These are phyloP conservation scores for Coryphaenoides rupestris DNA, from an alignment of 2,113 vertebrate species.

Conservation along the genomic window DNA sequence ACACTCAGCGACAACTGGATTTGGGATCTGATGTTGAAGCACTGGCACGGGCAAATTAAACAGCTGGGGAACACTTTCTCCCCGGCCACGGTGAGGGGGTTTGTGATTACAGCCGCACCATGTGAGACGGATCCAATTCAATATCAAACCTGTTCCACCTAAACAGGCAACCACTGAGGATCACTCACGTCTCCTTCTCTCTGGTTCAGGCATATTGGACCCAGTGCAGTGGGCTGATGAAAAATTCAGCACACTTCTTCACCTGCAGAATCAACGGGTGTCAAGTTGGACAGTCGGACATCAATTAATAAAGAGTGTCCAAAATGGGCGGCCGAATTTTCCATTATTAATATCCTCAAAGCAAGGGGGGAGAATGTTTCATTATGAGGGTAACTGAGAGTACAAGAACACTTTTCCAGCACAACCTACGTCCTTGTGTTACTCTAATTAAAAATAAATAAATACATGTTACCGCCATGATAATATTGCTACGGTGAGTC, in stretches of 20 bases:
- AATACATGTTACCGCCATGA: constrained; percentile 1
- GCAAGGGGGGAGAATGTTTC: constrained; percentile 54
- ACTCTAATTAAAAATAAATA: constrained; percentile 24
- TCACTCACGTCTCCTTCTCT: constrained; percentile 31
- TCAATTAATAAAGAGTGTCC: constrained; percentile 73
- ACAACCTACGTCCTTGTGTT: constrained; percentile 49
- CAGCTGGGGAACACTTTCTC: constrained; percentile 11
- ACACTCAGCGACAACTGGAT: too few species aligned
- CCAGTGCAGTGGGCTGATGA: constrained; percentile 51
- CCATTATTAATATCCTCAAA: constrained; percentile 69
- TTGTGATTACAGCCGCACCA: constrained; percentile 11
- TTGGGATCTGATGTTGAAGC: not conserved
- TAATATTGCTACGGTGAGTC: constrained; percentile 13
- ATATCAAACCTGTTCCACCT: constrained; percentile 7
- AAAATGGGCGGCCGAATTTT: constrained; percentile 59
- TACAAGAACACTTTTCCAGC: constrained; percentile 47
- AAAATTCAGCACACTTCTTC: constrained; percentile 65
- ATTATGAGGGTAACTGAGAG: constrained; percentile 53
- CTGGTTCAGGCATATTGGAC: constrained; percentile 23
- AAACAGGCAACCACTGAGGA: constrained; percentile 20
- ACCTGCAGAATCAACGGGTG: constrained; percentile 71
- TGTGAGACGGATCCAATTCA: constrained; percentile 12
- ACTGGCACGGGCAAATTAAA: not conserved
- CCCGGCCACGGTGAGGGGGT: constrained; percentile 4
- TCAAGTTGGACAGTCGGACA: constrained; percentile 70